These are phyloP conservation scores for Tachina lurida DNA, from an alignment of 2,888 invertebrate species.

Conservation along the genomic window DNA sequence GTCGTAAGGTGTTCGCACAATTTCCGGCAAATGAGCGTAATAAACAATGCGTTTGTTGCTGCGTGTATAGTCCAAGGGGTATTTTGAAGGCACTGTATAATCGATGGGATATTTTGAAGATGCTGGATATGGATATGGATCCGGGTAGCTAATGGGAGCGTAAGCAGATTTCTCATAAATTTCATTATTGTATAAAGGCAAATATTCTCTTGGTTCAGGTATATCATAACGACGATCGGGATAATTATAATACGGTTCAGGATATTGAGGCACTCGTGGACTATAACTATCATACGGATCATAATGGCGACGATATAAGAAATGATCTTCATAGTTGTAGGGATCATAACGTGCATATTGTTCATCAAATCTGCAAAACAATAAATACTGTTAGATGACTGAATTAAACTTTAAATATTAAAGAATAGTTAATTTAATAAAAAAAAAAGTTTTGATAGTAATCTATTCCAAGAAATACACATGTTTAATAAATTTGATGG, in stretches of 20 bases:
- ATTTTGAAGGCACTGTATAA: slow-evolving; percentile 58
- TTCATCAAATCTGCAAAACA: slow-evolving; percentile 80
- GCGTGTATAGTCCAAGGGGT: slow-evolving; percentile 68
- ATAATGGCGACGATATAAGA: slow-evolving; percentile 80
- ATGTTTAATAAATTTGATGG: too few species aligned
- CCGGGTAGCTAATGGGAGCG: slow-evolving; percentile 72
- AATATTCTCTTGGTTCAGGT: slow-evolving; percentile 80
- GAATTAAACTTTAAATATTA: too few species aligned
- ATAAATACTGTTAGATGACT: neutral
- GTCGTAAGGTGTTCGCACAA: slow-evolving; percentile 84
- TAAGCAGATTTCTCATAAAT: slow-evolving; percentile 79
- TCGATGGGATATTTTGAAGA: slow-evolving; percentile 73
- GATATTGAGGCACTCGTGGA: slow-evolving; percentile 80
- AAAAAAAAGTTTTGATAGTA: too few species aligned
- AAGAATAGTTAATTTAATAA: neutral
- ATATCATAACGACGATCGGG: slow-evolving; percentile 82
- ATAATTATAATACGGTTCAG: slow-evolving; percentile 81
- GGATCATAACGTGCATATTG: slow-evolving; percentile 81
- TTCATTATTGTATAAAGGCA: slow-evolving; percentile 78
- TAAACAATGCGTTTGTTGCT: slow-evolving; percentile 86
- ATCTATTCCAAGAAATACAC: too few species aligned
- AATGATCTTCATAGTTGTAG: slow-evolving; percentile 81
- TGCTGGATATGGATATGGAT: slow-evolving; percentile 63
- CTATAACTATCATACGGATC: slow-evolving; percentile 82
- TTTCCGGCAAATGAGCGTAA: slow-evolving; percentile 88